Percentiles rank a stretch among this genome's conserved stretches.
Conservation (phyloP, 1,140 invertebrate genomes). For the Formica exsecta region DNA sequence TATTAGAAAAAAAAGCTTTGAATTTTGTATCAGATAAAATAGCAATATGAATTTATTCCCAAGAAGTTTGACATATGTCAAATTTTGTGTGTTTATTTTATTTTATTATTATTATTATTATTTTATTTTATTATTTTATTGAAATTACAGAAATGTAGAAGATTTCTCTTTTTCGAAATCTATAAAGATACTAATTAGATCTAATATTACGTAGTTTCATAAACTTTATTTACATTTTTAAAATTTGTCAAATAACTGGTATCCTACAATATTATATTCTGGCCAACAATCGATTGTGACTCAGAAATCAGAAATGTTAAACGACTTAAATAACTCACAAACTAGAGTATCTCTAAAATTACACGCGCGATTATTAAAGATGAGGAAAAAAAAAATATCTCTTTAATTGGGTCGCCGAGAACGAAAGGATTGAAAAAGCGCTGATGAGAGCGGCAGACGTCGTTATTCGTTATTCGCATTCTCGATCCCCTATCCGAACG, state of each 20-base stretch:
- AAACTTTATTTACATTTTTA: background rate
- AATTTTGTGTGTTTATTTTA: background rate
- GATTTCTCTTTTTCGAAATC: background rate
- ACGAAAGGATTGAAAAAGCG: conserved; percentile 25
- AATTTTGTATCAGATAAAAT: background rate
- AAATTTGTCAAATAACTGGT: no score
- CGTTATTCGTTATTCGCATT: conserved; percentile 13
- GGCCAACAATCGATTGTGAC: background rate
- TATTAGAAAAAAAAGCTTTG: background rate
- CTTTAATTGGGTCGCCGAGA: conserved; percentile 40
- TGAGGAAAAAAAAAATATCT: conserved; percentile 15
- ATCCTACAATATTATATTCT: background rate
- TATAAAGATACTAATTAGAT: background rate
- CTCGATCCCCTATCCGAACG: conserved; percentile 23
- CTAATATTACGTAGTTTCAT: background rate
- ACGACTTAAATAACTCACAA: conserved; percentile 13
- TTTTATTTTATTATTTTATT: background rate
- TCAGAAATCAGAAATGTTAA: conserved; percentile 20
- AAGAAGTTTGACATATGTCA: background rate
- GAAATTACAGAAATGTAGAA: background rate
- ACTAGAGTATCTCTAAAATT: background rate
- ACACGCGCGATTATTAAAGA: background rate
- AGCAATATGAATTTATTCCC: background rate
- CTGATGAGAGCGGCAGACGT: conserved; percentile 22
- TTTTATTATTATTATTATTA: no score